Percentiles rank a stretch among this genome's conserved stretches.
These are phyloP conservation scores for Muschampia plurimacula DNA, from an alignment of 2,888 invertebrate species.

Conservation along the genomic window DNA sequence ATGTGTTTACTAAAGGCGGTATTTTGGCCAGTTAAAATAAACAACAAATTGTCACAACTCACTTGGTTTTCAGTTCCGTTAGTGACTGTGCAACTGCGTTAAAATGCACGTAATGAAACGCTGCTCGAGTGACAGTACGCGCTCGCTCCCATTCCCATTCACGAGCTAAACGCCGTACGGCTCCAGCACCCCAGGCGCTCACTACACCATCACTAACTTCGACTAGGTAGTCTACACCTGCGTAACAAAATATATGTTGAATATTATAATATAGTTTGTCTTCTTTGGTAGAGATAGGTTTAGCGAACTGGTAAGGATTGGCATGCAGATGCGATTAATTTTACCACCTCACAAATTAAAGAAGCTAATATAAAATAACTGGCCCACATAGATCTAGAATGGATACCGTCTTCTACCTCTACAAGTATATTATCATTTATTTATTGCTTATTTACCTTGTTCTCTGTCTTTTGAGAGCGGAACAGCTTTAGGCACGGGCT, in stretches of 20 bases:
- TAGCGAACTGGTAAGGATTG: too few relatives aligned
- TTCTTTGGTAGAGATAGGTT: too few relatives aligned
- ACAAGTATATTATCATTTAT: neutral
- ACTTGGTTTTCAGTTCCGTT: conserved; percentile 89
- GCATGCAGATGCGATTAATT: too few relatives aligned
- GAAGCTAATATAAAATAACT: too few relatives aligned
- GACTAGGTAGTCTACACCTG: conserved; percentile 95
- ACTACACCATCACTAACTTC: conserved; percentile 94
- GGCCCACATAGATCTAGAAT: too few relatives aligned
- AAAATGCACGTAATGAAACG: conserved; percentile 95
- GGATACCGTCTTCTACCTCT: too few relatives aligned
- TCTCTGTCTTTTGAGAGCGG: conserved; percentile 88
- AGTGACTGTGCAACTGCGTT: conserved; percentile 91
- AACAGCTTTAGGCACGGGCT: conserved; percentile 80
- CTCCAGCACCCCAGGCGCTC: conserved; percentile 95
- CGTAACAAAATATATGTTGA: conserved; percentile 36
- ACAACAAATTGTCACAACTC: conserved; percentile 23
- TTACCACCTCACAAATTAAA: too few relatives aligned
- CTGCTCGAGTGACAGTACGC: conserved; percentile 91
- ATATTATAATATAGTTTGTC: too few relatives aligned
- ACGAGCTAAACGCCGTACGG: conserved; percentile 92
- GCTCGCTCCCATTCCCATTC: conserved; percentile 93
- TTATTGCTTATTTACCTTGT: conserved; percentile 81
- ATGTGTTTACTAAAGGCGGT: neutral
- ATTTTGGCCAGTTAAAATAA: neutral